Evolutionary conservation across 2,888 invertebrate species (phyloP).

Genomic region (Thereva unica): DNA sequence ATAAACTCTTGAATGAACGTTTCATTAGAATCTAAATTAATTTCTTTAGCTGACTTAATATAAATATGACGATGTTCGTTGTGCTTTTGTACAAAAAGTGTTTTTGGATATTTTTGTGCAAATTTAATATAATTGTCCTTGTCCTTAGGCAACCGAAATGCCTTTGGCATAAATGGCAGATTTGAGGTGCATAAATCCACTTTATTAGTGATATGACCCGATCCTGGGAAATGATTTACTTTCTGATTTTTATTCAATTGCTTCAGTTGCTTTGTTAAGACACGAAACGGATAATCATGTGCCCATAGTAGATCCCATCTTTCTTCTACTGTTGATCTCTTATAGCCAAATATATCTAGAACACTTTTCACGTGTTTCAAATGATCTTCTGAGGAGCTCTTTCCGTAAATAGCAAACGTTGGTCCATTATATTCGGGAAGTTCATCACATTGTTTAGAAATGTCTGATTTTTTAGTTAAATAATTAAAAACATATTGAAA

Average conservation of each 20-base stretch:
- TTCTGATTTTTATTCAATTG: conserved; percentile 72
- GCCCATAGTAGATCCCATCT: conserved; percentile 92
- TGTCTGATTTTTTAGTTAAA: too few species aligned
- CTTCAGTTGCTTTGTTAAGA: conserved; percentile 57
- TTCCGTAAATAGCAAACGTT: conserved; percentile 66
- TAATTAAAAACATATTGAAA: too few species aligned
- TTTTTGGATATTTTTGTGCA: conserved; percentile 67
- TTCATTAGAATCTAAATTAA: conserved; percentile 64
- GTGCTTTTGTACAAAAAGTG: conserved; percentile 87
- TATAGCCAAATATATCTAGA: conserved; percentile 75
- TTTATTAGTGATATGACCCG: conserved; percentile 91
- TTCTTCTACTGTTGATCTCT: conserved; percentile 61
- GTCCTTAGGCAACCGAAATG: conserved; percentile 83
- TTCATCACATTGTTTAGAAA: neutral
- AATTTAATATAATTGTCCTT: conserved; percentile 72
- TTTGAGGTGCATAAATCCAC: conserved; percentile 81
- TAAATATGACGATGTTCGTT: conserved; percentile 88
- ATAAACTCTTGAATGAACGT: conserved; percentile 92
- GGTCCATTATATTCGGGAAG: conserved; percentile 45
- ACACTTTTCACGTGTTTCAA: conserved; percentile 77
- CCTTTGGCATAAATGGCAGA: conserved; percentile 80
- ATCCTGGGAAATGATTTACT: conserved; percentile 94
- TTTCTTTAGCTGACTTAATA: conserved; percentile 70
- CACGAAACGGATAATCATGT: conserved; percentile 85
- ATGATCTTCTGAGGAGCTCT: conserved; percentile 61